phyloP scores from a whole-genome alignment of 1,140 invertebrate genomes.

The Drosophila serrata region DNA sequence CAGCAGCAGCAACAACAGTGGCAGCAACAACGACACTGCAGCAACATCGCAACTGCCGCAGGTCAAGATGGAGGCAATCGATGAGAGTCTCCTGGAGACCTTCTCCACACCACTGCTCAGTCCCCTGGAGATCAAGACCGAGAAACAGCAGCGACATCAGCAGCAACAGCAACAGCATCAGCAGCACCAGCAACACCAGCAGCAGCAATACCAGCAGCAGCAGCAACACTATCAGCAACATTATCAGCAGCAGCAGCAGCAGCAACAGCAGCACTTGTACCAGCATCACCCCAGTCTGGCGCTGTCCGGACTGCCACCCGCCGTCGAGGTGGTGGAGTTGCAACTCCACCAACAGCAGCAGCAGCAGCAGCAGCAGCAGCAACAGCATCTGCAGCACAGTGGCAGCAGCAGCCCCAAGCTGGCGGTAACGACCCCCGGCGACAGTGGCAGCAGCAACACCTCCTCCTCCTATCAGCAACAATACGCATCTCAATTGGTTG shows the following conservation, averaged over 20 bases:
- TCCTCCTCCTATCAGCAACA: slow-evolving; percentile 84
- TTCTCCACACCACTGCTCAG: slow-evolving; percentile 89
- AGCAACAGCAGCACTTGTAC: slow-evolving; percentile 78
- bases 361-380: slow-evolving; percentile 60
- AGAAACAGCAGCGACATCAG: slow-evolving; percentile 85
- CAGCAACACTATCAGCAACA: slow-evolving; percentile 68
- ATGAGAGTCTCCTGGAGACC: slow-evolving; percentile 86
- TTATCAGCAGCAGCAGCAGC: slow-evolving; percentile 64
- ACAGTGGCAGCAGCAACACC: slow-evolving; percentile 83
- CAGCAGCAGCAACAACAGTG: slow-evolving; percentile 43
- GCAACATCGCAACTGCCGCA: slow-evolving; percentile 85
- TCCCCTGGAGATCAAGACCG: slow-evolving; percentile 90
- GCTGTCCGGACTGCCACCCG: slow-evolving; percentile 69
- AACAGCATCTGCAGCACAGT: slow-evolving; percentile 52
- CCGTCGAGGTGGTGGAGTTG: slow-evolving; percentile 71
- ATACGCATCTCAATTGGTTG: slow-evolving; percentile 81
- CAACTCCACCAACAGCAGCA: slow-evolving; percentile 67
- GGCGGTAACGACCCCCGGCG: slow-evolving; percentile 48
- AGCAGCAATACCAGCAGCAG: slow-evolving; percentile 62
- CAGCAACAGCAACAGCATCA: slow-evolving; percentile 69
- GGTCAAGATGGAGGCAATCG: slow-evolving; percentile 91
- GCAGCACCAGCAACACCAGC: slow-evolving; percentile 45
- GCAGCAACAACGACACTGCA: slow-evolving; percentile 32
- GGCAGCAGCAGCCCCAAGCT: slow-evolving; percentile 68
- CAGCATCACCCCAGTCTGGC: slow-evolving; percentile 81